Evolutionary conservation across 2,797 vertebrate genomes (phyloP), one percentile per base, ranked within the genome.

Genomic region (Anas flavirostris): DNA sequence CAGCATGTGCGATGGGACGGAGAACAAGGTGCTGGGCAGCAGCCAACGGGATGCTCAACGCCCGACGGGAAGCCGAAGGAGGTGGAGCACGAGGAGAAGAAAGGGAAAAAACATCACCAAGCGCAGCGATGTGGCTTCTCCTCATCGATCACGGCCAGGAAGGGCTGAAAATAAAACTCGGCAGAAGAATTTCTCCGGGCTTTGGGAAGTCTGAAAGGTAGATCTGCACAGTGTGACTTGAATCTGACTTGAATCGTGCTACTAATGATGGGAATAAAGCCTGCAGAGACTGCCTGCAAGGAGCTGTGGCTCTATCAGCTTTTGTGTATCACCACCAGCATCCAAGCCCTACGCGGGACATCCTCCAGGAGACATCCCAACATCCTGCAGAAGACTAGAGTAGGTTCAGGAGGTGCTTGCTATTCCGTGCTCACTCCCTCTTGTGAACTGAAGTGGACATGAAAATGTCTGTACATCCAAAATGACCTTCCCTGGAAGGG

Each of bases 341-440:
- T 17, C 22, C 18, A 3, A 90, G 28, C 17, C 69, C 50, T 3
- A 7, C 0, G 5, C 7, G 19, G 7, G 31, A 17, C 1, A 2
- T 13, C 58, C 9, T 5, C 16, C 25, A 18, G 69, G 26, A 66
- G 68, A 83, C 55, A n/a, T 21, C 59, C 41, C 7, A 39, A 62
- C 16, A 12, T 16, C 35, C 18, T 3, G 25, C 48, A 74, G 78
- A 33, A 60, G 56, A 48, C 29, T 52, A 52, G 33, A 28, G 41
- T 19, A n/a, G 33, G 22, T 35, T 7, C 43, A 22, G 14, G 56
- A 46, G 12, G 43, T 13, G 28, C 3, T 19, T 58, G 46, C 22
- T 25, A 4, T 6, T 16, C 55, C 12, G 9, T 4, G 28, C 72
- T n/a, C 4, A 0, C 31, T 69, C 10, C 5, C 31, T 72, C 25